Conservation (phyloP, 2,797 vertebrate genomes). For the Rhinophrynus dorsalis region DNA sequence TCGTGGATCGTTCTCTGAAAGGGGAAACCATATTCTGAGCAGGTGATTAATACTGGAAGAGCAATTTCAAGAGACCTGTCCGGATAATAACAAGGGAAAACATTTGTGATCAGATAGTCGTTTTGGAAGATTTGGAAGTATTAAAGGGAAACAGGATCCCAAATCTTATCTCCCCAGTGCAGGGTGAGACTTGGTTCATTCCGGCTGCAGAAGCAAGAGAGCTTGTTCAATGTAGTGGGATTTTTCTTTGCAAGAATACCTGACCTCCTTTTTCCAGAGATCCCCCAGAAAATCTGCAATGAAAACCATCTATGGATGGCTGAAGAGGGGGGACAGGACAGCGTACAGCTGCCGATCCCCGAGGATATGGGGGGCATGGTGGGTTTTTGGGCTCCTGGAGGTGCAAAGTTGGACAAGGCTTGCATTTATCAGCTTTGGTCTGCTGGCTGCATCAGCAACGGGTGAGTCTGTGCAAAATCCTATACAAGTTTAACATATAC, state of each 20-base stretch:
- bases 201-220: conserved; percentile 91
- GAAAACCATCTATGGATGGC: conserved; percentile 68
- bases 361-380: conserved; percentile 74
- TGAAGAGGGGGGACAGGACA: conserved; percentile 61
- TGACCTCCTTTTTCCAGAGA: conserved; percentile 60
- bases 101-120: background rate
- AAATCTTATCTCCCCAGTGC: conserved; percentile 70
- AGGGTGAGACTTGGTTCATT: conserved; percentile 94
- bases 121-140: conserved; percentile 26
- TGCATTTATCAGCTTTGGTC: conserved; percentile 77
- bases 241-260: conserved; percentile 81
- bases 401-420: conserved; percentile 84
- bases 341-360: conserved; percentile 78
- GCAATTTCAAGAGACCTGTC: conserved; percentile 19
- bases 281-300: conserved; percentile 66
- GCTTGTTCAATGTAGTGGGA: conserved; percentile 91
- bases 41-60: conserved; percentile 65
- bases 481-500: conserved; percentile 3
- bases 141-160: conserved; percentile 35
- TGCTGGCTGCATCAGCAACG: conserved; percentile 81
- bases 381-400: conserved; percentile 80
- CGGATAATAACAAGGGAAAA: conserved; percentile 44
- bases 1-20: conserved; percentile 50
- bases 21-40: conserved; percentile 53
- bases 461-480: conserved; percentile 76